phyloP scores from a whole-genome alignment of 2,113 vertebrate species.

The Isurus oxyrinchus region DNA sequence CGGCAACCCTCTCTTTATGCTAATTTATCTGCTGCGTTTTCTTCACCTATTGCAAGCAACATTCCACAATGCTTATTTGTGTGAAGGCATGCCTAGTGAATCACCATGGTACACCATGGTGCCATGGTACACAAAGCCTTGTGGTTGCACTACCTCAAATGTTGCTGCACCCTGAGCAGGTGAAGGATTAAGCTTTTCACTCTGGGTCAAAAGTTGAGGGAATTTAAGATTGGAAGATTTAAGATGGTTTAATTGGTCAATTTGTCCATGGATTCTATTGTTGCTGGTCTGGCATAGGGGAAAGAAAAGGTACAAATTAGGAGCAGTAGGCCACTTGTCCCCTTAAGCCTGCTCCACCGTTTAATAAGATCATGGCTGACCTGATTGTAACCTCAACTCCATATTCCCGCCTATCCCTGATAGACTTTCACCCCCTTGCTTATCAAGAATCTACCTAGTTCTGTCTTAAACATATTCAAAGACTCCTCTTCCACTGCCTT shows the following conservation, averaged over 20 bases:
- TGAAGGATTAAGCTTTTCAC: neutral
- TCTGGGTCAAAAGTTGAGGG: neutral
- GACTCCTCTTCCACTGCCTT: too few species aligned
- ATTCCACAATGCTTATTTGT: neutral
- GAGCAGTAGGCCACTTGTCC: too few species aligned
- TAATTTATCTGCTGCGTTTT: neutral
- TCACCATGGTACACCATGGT: too few species aligned
- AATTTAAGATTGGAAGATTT: neutral
- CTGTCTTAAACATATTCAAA: too few species aligned
- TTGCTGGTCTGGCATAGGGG: neutral
- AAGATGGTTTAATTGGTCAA: neutral
- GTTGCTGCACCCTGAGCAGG: neutral
- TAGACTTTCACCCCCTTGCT: too few species aligned
- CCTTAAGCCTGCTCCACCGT: too few species aligned
- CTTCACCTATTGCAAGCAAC: neutral
- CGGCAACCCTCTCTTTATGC: too few species aligned
- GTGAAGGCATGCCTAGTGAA: neutral
- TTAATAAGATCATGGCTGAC: too few species aligned
- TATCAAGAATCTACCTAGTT: too few species aligned
- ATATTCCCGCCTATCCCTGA: too few species aligned
- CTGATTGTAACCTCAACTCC: too few species aligned
- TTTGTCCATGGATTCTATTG: neutral
- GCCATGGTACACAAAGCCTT: neutral
- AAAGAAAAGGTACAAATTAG: too few species aligned
- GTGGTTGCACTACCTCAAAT: neutral